Conservation (phyloP, 1,140 invertebrate genomes). For the Aporrectodea caliginosa region DNA sequence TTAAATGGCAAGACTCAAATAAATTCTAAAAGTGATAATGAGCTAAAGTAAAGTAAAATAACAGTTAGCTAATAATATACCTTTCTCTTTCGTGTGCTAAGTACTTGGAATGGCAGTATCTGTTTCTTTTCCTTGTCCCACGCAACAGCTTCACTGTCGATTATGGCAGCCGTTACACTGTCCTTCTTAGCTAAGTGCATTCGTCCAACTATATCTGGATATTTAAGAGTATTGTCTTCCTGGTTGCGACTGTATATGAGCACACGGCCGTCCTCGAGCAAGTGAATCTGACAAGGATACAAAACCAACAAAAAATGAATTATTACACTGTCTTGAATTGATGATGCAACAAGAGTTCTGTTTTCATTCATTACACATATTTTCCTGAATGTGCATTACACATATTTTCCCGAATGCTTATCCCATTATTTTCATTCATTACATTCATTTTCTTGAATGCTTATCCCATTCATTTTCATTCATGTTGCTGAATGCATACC, state of each 20-base stretch:
- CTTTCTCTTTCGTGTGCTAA: constrained; percentile 94
- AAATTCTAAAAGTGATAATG: not conserved
- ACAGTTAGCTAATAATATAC: no score
- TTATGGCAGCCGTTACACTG: constrained; percentile 75
- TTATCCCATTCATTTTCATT: no score
- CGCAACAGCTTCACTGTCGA: constrained; percentile 96
- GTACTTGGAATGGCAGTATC: constrained; percentile 94
- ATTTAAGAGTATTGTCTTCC: constrained; percentile 96
- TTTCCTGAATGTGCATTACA: not conserved
- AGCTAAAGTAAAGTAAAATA: not conserved
- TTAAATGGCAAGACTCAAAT: not conserved
- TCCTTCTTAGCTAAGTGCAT: constrained; percentile 53
- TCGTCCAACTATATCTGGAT: constrained; percentile 87
- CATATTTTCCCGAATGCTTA: no score
- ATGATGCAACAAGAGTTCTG: not conserved
- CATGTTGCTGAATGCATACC: no score
- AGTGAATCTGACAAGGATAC: constrained; percentile 57
- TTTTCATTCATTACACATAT: no score
- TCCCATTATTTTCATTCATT: no score
- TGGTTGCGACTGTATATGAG: constrained; percentile 94
- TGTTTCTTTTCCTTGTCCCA: constrained; percentile 85
- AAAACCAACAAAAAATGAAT: constrained; percentile 6
- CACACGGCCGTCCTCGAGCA: constrained; percentile 60
- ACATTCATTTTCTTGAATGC: no score
- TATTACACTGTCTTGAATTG: not conserved